These are phyloP conservation scores for Teleogryllus oceanicus DNA, from an alignment of 2,888 invertebrate genomes.

Conservation along the genomic window DNA sequence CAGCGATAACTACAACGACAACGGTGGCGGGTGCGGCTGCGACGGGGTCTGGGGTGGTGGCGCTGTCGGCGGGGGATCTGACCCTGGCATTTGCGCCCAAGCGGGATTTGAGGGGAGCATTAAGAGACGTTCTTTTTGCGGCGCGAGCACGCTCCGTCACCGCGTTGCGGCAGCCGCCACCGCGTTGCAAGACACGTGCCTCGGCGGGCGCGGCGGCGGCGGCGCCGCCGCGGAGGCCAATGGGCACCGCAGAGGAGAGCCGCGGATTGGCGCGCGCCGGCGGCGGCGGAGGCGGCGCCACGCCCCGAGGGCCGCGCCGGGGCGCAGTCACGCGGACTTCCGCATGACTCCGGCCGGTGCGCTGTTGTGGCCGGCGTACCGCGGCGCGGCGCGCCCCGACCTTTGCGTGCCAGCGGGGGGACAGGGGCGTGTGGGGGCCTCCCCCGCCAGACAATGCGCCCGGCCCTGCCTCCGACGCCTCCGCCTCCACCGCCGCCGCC, in stretches of 20 bases:
- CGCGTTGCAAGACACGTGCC: too few species aligned
- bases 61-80: not conserved
- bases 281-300: not conserved
- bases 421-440: too few species aligned
- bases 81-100: not conserved
- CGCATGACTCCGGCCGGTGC: not conserved
- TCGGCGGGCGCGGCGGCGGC: not conserved
- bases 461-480: slow-evolving; percentile 18
- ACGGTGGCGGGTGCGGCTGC: too few species aligned
- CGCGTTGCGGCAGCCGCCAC: not conserved
- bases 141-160: not conserved
- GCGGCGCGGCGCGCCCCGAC: not conserved
- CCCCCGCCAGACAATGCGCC: not conserved
- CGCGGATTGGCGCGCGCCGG: not conserved
- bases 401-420: too few species aligned
- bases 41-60: too few species aligned
- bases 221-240: not conserved
- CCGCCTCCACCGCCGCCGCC: not conserved
- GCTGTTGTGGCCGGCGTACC: too few species aligned
- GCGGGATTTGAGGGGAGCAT: not conserved
- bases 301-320: not conserved
- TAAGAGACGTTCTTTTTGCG: not conserved
- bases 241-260: not conserved
- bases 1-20: too few species aligned
- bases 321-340: slow-evolving; percentile 6